These are phyloP conservation scores for Incurvaria masculella DNA, from an alignment of 2,888 invertebrate genomes.

Conservation along the genomic window DNA sequence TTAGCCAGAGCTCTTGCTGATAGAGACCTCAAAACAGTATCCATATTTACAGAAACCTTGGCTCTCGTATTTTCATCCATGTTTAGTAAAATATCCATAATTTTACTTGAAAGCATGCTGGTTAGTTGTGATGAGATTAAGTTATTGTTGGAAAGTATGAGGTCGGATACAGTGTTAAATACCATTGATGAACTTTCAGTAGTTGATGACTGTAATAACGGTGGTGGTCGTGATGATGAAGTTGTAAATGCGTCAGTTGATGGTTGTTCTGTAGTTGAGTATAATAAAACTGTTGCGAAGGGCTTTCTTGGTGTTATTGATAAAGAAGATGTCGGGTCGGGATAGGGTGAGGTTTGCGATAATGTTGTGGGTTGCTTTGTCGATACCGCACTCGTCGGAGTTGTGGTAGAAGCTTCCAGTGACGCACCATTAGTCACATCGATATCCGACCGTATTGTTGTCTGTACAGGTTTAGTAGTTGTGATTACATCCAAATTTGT, in stretches of 20 bases:
- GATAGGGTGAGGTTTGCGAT: conserved; percentile 24
- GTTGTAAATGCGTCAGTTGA: conserved; percentile 39
- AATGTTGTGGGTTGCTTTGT: conserved; percentile 2
- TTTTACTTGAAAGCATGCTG: conserved; percentile 52
- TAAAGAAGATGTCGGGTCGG: conserved; percentile 36
- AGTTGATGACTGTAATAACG: conserved; percentile 39
- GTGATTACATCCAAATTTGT: conserved; percentile 37
- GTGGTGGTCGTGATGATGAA: conserved; percentile 33
- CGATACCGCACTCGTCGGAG: conserved; percentile 33
- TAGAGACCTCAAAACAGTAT: conserved; percentile 47
- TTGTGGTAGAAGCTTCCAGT: conserved; percentile 40
- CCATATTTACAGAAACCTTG: conserved; percentile 52
- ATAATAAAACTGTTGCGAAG: conserved; percentile 48
- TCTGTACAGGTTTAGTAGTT: conserved; percentile 50
- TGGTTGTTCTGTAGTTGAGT: conserved; percentile 41
- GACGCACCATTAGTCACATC: conserved; percentile 48
- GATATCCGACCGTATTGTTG: conserved; percentile 40
- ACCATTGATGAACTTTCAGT: conserved; percentile 44
- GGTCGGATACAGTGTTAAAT: conserved; percentile 50
- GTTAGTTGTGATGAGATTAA: conserved; percentile 51
- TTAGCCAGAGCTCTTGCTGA: conserved; percentile 46
- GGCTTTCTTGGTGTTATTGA: conserved; percentile 41
- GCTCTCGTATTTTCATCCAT: conserved; percentile 45
- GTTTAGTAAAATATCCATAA: conserved; percentile 41
- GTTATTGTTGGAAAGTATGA: conserved; percentile 45